Evolutionary conservation across 2,888 invertebrate species (phyloP), one percentile per base, ranked within the genome.

Genomic region (Micoletzkya japonica): DNA sequence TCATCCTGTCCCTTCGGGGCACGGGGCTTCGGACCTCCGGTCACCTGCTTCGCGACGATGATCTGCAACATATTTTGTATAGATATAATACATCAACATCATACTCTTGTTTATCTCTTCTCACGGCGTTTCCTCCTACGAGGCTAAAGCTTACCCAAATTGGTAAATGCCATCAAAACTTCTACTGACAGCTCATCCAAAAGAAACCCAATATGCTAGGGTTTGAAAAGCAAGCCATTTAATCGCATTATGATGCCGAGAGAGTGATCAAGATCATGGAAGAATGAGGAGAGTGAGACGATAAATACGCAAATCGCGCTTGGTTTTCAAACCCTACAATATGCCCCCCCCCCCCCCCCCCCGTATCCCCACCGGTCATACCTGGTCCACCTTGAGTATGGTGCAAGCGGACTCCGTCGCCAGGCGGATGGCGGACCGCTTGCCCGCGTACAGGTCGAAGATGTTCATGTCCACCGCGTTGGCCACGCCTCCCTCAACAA

Each of bases 381-480:
- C 88, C 86, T 88, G 88, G 76, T 89, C 89, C 44, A 89, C 88
- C 76, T 85, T 86, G 60, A 89, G 86, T 32, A 89, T 87, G 39
- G 88, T 88, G 73, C 86, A 82, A 17, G 96, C 94, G 1, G 95
- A 94, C 74, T 92, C 91, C 0, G 94, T 92, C 0, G 97, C 95
- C 88, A 97, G 95, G 86, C 95, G 95, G 69, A 99, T 88, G 2
- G 91, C 96, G 95, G 96, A 97, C 85, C 90, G 89, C 87, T 98
- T 98, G 34, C 91, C 79, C 20, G 79, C 74, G 86, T 90, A 95
- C 71, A 93, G 88, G 89, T 96, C 95, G 67, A 91, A 88, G 75
- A 98, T 91, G 75, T 91, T 91, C 63, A 90, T 90, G 82, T 92
- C 90, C 14, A 90, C 89, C 0, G 91, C 91, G 87, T 97, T 93